These are phyloP conservation scores for Zosterops lateralis DNA, from an alignment of 2,113 vertebrate genomes.

Conservation along the genomic window DNA sequence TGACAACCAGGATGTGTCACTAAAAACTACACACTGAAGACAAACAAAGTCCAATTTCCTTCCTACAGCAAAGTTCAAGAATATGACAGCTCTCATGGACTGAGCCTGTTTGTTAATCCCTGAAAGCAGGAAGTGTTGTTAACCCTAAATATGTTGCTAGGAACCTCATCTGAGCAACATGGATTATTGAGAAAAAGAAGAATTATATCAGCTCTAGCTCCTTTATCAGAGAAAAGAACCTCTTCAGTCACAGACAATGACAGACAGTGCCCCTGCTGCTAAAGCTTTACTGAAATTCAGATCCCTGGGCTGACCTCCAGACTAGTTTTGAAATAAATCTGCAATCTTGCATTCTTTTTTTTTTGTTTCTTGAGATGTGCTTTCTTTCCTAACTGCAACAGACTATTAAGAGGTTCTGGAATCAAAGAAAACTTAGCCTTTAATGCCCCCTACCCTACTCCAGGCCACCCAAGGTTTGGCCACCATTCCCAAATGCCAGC, in stretches of 20 bases:
- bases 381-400: not conserved
- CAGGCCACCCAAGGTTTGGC: not conserved
- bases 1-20: conserved; percentile 82
- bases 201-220: not conserved
- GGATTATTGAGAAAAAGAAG: not conserved
- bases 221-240: not conserved
- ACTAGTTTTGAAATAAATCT: not conserved
- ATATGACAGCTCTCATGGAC: not conserved
- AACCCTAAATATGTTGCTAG: conserved; percentile 65
- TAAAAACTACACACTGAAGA: conserved; percentile 46
- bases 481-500: not conserved
- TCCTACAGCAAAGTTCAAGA: not conserved
- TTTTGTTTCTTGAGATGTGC: not conserved
- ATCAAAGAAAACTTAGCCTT: not conserved
- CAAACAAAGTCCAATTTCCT: not conserved
- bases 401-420: not conserved
- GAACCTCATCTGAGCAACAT: not conserved
- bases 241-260: not conserved
- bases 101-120: not conserved
- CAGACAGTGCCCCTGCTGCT: not conserved
- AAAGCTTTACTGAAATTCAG: conserved; percentile 54
- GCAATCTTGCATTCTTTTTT: not conserved
- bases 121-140: conserved; percentile 21
- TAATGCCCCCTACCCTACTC: not conserved
- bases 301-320: conserved; percentile 5